Evolutionary conservation across 2,888 invertebrate species (phyloP).

Genomic region (Spilarctia lutea): DNA sequence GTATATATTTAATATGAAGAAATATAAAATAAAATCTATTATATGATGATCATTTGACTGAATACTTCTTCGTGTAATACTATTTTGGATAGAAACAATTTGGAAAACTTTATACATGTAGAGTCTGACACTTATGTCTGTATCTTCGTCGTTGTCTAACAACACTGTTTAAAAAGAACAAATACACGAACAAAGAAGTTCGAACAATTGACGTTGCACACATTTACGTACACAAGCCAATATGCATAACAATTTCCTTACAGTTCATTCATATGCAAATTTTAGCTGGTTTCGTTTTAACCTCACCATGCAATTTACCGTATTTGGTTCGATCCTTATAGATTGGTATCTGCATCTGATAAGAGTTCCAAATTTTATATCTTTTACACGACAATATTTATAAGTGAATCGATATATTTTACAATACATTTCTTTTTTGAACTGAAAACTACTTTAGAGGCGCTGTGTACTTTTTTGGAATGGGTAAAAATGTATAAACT

Average conservation of each 20-base stretch:
- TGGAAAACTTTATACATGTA: no score
- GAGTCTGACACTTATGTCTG: no score
- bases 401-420: not conserved
- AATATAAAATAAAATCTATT: no score
- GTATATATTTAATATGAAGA: no score
- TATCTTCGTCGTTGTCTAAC: no score
- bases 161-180: not conserved
- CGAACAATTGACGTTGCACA: not conserved
- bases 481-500: no score
- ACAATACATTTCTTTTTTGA: no score
- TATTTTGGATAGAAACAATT: no score
- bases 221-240: not conserved
- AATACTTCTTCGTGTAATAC: no score
- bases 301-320: not conserved
- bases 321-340: not conserved
- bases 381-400: not conserved
- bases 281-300: not conserved
- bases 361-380: not conserved
- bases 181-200: not conserved
- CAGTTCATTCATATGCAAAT: constrained; percentile 3
- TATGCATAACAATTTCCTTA: not conserved
- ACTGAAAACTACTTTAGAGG: no score
- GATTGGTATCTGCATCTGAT: not conserved
- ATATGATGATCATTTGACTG: no score
- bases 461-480: no score